Evolutionary conservation across 2,888 invertebrate genomes (phyloP), one percentile per base, ranked within the genome.

Genomic region (Taenaris catops): DNA sequence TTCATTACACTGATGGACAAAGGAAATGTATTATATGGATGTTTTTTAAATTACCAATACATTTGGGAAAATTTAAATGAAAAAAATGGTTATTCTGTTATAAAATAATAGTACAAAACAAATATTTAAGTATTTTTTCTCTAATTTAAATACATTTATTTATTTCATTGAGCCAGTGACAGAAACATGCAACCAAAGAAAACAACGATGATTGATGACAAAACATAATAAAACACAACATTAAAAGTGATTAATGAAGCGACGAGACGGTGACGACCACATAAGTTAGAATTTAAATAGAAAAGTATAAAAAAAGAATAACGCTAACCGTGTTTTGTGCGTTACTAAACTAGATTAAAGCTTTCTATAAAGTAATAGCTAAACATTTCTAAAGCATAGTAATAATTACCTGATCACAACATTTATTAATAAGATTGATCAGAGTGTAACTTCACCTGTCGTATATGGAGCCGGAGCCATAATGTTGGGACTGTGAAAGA

Each of bases 381-480:
- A 44, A 28, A 12, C 17, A 17, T 21, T 8, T 31, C 31, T 34
- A 40, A 29, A 8, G 19, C 34, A 37, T 10, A 16, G 8, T 23
- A n/a, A 11, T 20, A 16, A 23, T 28, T 28, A 35, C 28, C 48
- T 46, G 49, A 41, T 36, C 24, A 49, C 48, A 35, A 48, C 51
- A 48, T 44, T 33, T 17, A 38, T 41, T 26, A 26, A 7, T 29
- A 9, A 12, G 10, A 5, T 16, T 9, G 0, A 17, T 25, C 10
- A 24, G 16, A 10, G 20, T 12, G 25, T 17, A 9, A 23, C 14
- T 38, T 28, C 46, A 95, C 95, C 95, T 93, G 81, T 95, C 95
- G 70, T 95, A 95, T 46, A 93, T 89, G 57, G 93, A 94, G 41
- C 92, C 90, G 53, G 93, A 94, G 58, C 93, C 92, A 74, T 90